These are phyloP conservation scores for Netta rufina DNA, from an alignment of 2,797 vertebrate genomes.

Conservation along the genomic window DNA sequence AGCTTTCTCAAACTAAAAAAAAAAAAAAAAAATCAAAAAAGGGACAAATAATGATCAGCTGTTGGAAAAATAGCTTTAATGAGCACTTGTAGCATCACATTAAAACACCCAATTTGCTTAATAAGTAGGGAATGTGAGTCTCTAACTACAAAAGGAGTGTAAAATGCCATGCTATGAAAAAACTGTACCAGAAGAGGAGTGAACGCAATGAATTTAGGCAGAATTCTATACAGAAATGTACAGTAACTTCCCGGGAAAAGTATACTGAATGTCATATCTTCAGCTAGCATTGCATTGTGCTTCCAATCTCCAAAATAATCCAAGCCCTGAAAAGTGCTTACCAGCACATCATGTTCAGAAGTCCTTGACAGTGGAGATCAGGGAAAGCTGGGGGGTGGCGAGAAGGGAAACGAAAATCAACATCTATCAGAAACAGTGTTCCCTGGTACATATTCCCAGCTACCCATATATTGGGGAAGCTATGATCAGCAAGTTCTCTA, in stretches of 20 bases:
- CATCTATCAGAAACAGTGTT: neutral
- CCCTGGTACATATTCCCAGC: neutral
- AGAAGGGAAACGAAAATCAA: neutral
- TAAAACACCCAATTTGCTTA: slow-evolving; percentile 67
- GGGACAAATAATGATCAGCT: slow-evolving; percentile 66
- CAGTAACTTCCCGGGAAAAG: neutral
- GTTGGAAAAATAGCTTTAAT: slow-evolving; percentile 70
- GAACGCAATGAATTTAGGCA: neutral
- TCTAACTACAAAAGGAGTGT: slow-evolving; percentile 54
- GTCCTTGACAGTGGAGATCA: neutral
- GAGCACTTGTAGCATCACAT: slow-evolving; percentile 60
- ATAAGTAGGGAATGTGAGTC: slow-evolving; percentile 58
- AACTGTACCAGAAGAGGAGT: neutral
- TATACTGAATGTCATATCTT: neutral
- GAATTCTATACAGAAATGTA: neutral
- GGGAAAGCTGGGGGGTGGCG: neutral
- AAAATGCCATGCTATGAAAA: slow-evolving; percentile 34
- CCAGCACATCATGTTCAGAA: neutral
- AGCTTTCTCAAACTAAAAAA: neutral
- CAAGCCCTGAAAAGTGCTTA: neutral
- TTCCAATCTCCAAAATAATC: neutral
- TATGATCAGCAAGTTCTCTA: neutral
- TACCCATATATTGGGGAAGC: neutral
- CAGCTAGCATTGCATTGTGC: neutral
- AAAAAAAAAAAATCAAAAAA: neutral